A percentile compares a stretch with the other conserved stretches of the same genome.
phyloP scores from a whole-genome alignment of 1,140 invertebrate species.

The Anadara kagoshimensis region DNA sequence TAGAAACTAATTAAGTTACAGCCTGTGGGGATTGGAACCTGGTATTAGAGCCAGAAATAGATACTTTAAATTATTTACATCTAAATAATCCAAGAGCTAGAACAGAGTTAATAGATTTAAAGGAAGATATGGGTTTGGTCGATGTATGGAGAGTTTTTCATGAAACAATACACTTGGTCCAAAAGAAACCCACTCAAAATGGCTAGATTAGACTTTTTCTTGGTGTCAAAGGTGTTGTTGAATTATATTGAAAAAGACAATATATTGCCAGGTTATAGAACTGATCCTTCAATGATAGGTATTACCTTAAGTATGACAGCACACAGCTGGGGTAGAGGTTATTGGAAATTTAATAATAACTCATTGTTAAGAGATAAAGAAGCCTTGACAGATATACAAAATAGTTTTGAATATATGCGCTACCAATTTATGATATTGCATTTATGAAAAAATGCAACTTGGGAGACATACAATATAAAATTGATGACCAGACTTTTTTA shows the following conservation, averaged over 20 bases:
- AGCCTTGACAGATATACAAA: neutral
- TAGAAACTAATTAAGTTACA: conserved; percentile 2
- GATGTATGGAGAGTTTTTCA: conserved; percentile 14
- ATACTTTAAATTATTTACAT: conserved; percentile 1
- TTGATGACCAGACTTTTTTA: neutral
- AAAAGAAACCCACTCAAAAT: neutral
- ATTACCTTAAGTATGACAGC: neutral
- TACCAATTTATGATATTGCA: neutral
- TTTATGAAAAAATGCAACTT: neutral
- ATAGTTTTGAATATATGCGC: neutral
- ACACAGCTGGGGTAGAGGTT: neutral
- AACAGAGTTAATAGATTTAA: neutral
- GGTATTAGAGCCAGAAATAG: neutral
- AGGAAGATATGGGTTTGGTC: neutral
- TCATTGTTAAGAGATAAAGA: neutral
- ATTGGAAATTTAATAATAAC: neutral
- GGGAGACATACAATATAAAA: neutral
- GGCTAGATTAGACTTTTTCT: neutral
- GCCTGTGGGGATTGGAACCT: conserved; percentile 18
- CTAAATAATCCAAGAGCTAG: conserved; percentile 10
- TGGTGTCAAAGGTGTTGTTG: neutral
- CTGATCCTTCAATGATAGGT: neutral
- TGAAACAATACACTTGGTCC: neutral
- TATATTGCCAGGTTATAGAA: neutral
- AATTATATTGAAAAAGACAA: neutral